phyloP scores from a whole-genome alignment of 2,797 vertebrate species.

The Rhynchotus rufescens region DNA sequence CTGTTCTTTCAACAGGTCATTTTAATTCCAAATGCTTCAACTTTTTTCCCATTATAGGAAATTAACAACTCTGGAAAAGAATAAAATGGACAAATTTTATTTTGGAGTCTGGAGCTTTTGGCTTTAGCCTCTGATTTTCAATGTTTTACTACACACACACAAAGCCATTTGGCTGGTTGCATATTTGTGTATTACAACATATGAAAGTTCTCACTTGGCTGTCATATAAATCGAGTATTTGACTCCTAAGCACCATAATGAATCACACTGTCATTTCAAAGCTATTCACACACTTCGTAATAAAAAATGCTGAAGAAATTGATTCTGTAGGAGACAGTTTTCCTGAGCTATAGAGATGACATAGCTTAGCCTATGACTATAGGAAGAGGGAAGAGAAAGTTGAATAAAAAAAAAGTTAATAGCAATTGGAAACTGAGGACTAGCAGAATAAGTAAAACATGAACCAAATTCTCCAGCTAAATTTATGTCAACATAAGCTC shows the following conservation, averaged over 20 bases:
- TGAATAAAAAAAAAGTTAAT: background rate
- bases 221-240: background rate
- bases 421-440: background rate
- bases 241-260: background rate
- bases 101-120: background rate
- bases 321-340: background rate
- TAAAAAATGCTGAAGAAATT: slow-evolving; percentile 4
- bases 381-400: background rate
- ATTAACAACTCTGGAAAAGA: background rate
- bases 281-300: background rate
- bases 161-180: background rate
- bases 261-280: background rate
- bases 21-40: background rate
- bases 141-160: background rate
- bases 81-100: background rate
- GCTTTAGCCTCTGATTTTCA: background rate
- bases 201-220: background rate
- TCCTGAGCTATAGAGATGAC: background rate
- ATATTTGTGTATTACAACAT: accelerated
- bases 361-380: background rate
- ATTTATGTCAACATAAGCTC: background rate
- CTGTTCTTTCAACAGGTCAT: background rate
- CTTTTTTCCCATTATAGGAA: background rate
- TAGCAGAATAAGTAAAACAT: background rate
- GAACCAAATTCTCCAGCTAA: background rate